Percentiles rank a stretch among this genome's conserved stretches.
Conservation (phyloP, 1,140 invertebrate species). For the Batillaria attramentaria region DNA sequence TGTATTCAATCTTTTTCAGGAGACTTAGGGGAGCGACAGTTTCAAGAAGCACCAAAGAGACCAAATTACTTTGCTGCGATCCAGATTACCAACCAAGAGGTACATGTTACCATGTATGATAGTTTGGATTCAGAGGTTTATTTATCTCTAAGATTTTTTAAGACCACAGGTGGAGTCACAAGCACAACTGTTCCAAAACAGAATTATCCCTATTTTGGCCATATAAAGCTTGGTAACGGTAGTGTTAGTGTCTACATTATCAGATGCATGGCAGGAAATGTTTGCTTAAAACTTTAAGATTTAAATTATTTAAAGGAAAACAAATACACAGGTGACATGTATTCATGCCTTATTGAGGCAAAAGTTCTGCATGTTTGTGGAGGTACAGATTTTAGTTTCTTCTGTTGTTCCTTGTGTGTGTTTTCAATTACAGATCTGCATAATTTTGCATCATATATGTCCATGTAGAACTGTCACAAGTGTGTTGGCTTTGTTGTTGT, state of each 20-base stretch:
- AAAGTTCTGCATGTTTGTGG: too few relatives aligned
- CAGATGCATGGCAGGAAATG: too few relatives aligned
- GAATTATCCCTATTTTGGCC: neutral
- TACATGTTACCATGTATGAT: neutral
- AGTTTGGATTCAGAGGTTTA: neutral
- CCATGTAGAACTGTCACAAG: neutral
- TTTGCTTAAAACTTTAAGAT: too few relatives aligned
- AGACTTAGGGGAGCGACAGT: neutral
- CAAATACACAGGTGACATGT: too few relatives aligned
- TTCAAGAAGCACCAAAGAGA: neutral
- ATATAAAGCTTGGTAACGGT: neutral
- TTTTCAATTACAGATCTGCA: neutral
- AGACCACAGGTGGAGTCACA: neutral
- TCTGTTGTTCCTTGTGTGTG: neutral
- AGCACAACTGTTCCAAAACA: too few relatives aligned
- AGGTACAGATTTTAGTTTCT: neutral
- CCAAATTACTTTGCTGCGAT: constrained; percentile 16
- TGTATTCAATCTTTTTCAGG: too few relatives aligned
- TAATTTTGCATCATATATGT: neutral
- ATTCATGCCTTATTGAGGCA: too few relatives aligned
- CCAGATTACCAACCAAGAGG: constrained; percentile 17
- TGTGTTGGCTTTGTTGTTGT: neutral
- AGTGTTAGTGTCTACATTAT: too few relatives aligned
- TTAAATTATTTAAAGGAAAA: too few relatives aligned
- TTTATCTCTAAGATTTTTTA: neutral